These are phyloP conservation scores for Gyps fulvus DNA, from an alignment of 2,113 vertebrate genomes.

Conservation along the genomic window DNA sequence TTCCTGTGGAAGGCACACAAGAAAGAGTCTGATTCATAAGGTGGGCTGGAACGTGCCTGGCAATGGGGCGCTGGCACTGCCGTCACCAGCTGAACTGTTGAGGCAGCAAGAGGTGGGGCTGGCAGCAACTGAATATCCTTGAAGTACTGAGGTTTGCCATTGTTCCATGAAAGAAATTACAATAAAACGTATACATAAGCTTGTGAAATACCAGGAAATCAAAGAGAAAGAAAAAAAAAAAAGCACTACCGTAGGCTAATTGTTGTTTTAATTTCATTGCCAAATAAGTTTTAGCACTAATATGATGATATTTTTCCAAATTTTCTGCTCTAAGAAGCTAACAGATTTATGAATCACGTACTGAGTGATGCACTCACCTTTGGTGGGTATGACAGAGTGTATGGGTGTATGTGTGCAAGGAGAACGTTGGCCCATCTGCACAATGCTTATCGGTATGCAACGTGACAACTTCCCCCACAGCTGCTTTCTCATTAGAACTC, in stretches of 20 bases:
- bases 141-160: neutral
- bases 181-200: neutral
- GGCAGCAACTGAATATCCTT: neutral
- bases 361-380: neutral
- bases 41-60: neutral
- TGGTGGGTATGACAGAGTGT: neutral
- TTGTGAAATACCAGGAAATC: neutral
- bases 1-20: neutral
- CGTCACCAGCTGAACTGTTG: neutral
- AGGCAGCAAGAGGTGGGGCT: neutral
- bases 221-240: neutral
- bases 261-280: neutral
- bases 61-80: neutral
- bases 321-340: neutral
- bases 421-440: neutral
- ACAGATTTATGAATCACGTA: neutral
- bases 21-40: neutral
- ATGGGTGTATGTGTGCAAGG: neutral
- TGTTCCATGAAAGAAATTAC: neutral
- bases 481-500: neutral
- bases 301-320: neutral
- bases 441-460: neutral
- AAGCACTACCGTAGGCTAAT: neutral
- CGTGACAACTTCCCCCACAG: neutral
- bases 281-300: neutral